Evolutionary conservation across 2,113 vertebrate species (phyloP).

Genomic region (Bos indicus): DNA sequence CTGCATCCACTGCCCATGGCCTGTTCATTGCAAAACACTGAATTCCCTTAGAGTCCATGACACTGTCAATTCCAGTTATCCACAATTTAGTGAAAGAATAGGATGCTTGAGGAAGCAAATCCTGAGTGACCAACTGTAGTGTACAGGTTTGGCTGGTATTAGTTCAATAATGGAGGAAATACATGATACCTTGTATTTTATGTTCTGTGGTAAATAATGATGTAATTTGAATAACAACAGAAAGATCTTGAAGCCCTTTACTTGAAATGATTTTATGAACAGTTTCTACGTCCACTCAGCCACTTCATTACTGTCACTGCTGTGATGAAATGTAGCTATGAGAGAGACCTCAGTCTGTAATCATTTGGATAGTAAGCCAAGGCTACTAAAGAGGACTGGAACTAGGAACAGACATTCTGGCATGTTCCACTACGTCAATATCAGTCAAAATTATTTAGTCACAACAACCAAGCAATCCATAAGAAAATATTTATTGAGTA

Average conservation of each 20-base stretch:
- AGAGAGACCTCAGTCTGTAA: background rate
- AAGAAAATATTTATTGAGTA: background rate
- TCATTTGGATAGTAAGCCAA: background rate
- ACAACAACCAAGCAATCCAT: background rate
- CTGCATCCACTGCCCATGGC: background rate
- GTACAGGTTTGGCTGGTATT: background rate
- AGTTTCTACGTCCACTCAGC: conserved; percentile 46
- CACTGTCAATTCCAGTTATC: background rate
- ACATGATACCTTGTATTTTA: conserved; percentile 44
- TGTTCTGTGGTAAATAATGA: conserved; percentile 61
- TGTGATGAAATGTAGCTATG: background rate
- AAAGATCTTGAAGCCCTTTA: conserved; percentile 67
- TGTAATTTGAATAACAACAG: conserved; percentile 59
- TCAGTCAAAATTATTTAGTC: conserved; percentile 39
- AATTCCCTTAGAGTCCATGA: conserved; percentile 1
- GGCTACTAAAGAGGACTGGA: background rate
- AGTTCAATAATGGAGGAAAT: conserved; percentile 44
- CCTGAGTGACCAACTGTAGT: conserved; percentile 9
- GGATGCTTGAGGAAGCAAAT: conserved; percentile 14
- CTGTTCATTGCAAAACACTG: background rate
- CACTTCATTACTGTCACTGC: conserved; percentile 19
- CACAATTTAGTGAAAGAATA: background rate
- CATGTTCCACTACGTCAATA: background rate
- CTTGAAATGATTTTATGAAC: conserved; percentile 65
- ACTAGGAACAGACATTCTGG: background rate